Evolutionary conservation across 2,888 invertebrate species (phyloP), one percentile per base, ranked within the genome.

Genomic region (Cheilosia impressa): DNA sequence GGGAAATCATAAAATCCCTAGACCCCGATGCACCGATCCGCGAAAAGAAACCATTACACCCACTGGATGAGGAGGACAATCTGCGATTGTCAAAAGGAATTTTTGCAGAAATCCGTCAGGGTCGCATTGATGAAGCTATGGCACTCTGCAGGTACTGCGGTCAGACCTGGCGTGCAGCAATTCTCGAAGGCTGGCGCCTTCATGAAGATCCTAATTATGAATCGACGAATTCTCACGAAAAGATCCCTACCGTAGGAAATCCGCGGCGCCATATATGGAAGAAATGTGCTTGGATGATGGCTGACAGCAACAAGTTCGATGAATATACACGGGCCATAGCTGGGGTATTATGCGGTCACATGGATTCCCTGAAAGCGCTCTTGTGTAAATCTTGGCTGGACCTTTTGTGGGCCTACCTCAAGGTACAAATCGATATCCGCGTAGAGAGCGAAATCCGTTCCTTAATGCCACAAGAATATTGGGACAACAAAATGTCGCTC

Each of bases 11-110:
- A 0, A 94, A 94, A 34, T 94, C 94, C 78, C 93, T 98, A 91
- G 98, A 98, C 92, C 98, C 98, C 1, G 98, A 98, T 94, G 98
- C 98, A 22, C 96, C 97, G 0, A 93, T 95, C 58, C 94, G 97
- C 63, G 96, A 97, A 90, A 95, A 95, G 65, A 95, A 94, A 89
- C 94, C 95, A 2, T 93, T 98, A 41, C 98, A 98, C 91, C 96
- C 97, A 89, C 94, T 98, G 87, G 98, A 98, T 91, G 94, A 94
- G 90, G 97, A 97, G 91, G 98, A 98, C 93, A 96, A 96, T 68
- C 89, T 91, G 47, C 91, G 94, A 22, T 89, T 96, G 41, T 91
- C 94, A 9, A 93, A 93, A 55, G 93, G 91, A 27, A 90, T 92
- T 45, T 97, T 97, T 90, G 93, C 93, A 15, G 95, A 96, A 93